Base-by-base conservation (phyloP, 2,113 vertebrate genomes). In the Hippoglossus stenolepis region DNA sequence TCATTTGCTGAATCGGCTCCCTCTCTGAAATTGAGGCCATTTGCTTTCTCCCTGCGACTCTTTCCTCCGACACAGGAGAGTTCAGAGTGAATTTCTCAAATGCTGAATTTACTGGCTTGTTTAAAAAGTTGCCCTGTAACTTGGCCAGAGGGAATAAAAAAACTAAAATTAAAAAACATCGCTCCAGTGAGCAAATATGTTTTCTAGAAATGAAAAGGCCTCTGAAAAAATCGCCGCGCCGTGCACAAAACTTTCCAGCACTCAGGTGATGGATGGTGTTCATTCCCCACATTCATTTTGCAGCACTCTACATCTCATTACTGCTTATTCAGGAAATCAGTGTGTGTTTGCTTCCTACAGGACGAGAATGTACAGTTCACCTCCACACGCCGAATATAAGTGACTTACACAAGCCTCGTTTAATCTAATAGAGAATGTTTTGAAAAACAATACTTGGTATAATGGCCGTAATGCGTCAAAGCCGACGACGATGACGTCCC, bases 381-480 rank as follows among this genome's bases (percentile, higher is more conserved):
- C 65, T 79, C 59, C 68, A 57, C 57, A 60, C 65, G 47, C 47
- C 28, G 43, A 85, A 82, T 47, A 81, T 61, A 74, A 85, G 78
- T 73, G 58, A 75, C 45, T 43, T 43, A 21, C 73, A 82, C 75
- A 53, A 20, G 54, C 70, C 65, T 71, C 75, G 11, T 86, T 86
- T 88, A 79, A 79, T 83, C 82, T 71, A 79, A 86, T 71, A 85
- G 80, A 82, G 75, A 61, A 73, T 84, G 84, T 84, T 91, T 84
- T 85, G 77, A 84, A 83, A 89, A 87, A 87, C 78, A 85, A 75
- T 26, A 64, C 76, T 6, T 49, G 66, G 60, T 67, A 72, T 77
- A 87, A 76, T 74, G 64, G 49, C 78, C 80, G 73, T 47, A 80
- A 79, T 89, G 73, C 66, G 40, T 90, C 87, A 90, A 74, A 53